Evolutionary conservation across 2,113 vertebrate genomes (phyloP).

Genomic region (Microcebus jonahi): DNA sequence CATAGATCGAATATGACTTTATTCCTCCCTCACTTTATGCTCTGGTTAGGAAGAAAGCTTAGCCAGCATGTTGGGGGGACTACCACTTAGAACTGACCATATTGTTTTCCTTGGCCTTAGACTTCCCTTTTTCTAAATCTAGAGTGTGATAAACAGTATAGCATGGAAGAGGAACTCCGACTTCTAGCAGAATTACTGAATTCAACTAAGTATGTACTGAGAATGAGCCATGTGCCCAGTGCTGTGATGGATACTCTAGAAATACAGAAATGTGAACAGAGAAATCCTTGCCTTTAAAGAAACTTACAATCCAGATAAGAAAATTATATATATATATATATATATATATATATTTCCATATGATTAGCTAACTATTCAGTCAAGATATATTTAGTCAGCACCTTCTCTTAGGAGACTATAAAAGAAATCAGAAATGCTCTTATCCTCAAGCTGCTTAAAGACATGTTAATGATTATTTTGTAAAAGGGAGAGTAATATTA

Average conservation of each 20-base stretch:
- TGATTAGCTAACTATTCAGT: constrained; percentile 14
- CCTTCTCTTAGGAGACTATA: background rate
- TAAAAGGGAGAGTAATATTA: constrained; percentile 19
- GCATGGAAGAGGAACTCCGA: background rate
- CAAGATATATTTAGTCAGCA: constrained; percentile 12
- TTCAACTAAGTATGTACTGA: background rate
- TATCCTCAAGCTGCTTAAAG: background rate
- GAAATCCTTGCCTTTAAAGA: constrained; percentile 46
- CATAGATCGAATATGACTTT: background rate
- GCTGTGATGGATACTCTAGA: background rate
- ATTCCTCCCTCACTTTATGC: background rate
- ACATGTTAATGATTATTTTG: constrained; percentile 46
- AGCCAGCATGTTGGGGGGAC: background rate
- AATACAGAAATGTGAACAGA: constrained; percentile 35
- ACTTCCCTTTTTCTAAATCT: constrained; percentile 14
- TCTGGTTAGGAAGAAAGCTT: background rate
- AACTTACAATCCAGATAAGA: background rate
- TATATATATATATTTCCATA: background rate
- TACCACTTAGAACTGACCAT: background rate
- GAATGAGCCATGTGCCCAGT: background rate
- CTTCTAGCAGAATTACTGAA: background rate
- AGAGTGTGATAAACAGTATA: background rate
- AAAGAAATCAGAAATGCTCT: constrained; percentile 42
- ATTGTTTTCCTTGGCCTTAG: constrained; percentile 53
- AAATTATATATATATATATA: background rate